Conservation (phyloP, 2,888 invertebrate species). For the Drosophila algonquin region DNA sequence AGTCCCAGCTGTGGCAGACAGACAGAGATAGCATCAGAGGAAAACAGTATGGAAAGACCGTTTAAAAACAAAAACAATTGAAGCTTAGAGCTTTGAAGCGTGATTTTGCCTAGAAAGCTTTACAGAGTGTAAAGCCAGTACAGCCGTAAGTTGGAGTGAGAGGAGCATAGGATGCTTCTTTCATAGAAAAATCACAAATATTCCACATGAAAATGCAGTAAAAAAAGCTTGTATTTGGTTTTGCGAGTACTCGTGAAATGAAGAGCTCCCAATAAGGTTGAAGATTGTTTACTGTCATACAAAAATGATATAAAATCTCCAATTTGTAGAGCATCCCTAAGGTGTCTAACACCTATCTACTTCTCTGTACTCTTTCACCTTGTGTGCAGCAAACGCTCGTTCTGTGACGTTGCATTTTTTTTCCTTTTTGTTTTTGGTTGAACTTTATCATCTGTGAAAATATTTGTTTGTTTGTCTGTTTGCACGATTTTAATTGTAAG, state of each 20-base stretch:
- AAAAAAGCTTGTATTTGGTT: neutral
- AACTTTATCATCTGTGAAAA: conserved; percentile 80
- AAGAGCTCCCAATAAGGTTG: no score
- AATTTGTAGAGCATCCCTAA: conserved; percentile 62
- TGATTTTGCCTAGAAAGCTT: neutral
- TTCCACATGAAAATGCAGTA: neutral
- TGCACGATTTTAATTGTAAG: conserved; percentile 77
- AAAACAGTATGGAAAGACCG: neutral
- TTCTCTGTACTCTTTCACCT: conserved; percentile 16
- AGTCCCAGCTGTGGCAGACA: conserved; percentile 15
- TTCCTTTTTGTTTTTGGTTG: conserved; percentile 31
- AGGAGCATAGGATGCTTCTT: no score
- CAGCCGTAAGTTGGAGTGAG: neutral
- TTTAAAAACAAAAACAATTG: neutral
- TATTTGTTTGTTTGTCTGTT: conserved; percentile 77
- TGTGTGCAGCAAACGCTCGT: conserved; percentile 3
- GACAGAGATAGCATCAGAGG: neutral
- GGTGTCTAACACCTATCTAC: conserved; percentile 72
- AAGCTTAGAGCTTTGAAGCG: neutral
- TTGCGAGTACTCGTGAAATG: no score
- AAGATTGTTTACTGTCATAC: no score
- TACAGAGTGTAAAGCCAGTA: no score
- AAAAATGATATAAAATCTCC: conserved; percentile 12
- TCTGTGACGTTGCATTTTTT: conserved; percentile 16
- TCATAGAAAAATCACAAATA: no score